Evolutionary conservation across 2,888 invertebrate genomes (phyloP).

Genomic region (Linyphia triangularis): DNA sequence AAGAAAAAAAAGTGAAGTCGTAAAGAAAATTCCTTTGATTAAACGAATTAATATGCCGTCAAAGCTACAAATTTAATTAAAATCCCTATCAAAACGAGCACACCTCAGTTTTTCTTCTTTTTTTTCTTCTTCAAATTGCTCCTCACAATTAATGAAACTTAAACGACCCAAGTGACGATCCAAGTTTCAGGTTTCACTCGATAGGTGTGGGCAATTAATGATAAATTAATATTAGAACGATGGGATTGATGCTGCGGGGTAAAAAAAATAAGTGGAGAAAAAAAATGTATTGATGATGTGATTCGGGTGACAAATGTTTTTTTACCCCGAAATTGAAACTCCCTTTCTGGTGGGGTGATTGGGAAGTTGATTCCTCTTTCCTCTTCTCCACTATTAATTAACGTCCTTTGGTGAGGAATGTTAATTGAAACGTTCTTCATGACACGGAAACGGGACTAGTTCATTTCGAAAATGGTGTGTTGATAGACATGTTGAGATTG

Average conservation of each 20-base stretch:
- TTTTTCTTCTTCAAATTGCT: neutral
- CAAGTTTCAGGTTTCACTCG: conserved; percentile 28
- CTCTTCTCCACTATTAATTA: conserved; percentile 42
- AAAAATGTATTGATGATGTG: conserved; percentile 8
- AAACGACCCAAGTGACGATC: neutral
- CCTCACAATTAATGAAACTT: conserved; percentile 3
- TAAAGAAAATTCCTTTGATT: too few species aligned
- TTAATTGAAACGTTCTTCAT: conserved; percentile 56
- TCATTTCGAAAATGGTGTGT: neutral
- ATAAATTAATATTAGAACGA: conserved; percentile 40
- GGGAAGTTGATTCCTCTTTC: neutral
- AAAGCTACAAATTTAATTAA: neutral
- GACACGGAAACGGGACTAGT: conserved; percentile 28
- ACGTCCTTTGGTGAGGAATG: conserved; percentile 19
- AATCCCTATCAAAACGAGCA: too few species aligned
- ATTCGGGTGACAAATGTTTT: conserved; percentile 50
- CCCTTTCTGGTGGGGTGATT: conserved; percentile 6
- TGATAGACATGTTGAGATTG: conserved; percentile 45
- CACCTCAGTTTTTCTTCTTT: too few species aligned
- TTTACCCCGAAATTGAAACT: conserved; percentile 45
- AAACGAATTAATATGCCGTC: neutral
- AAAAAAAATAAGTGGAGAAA: neutral
- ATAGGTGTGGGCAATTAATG: conserved; percentile 32
- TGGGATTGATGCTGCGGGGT: neutral
- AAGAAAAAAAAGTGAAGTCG: too few species aligned